phyloP scores from a whole-genome alignment of 2,797 vertebrate genomes.

The Emydoidea blandingii region DNA sequence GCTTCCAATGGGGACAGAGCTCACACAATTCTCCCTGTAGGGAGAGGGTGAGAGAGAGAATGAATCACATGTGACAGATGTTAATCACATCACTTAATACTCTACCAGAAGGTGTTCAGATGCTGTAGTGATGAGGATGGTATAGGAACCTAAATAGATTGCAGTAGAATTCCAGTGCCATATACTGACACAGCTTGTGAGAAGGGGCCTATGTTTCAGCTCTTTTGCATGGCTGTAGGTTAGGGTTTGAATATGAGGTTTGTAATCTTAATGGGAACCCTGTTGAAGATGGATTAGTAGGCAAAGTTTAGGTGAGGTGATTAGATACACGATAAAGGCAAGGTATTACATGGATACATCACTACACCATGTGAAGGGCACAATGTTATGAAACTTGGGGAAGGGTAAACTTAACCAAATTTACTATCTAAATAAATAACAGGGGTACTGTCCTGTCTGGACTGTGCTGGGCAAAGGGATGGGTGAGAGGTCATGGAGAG shows the following conservation, averaged over 20 bases:
- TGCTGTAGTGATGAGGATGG: not conserved
- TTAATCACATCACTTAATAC: not conserved
- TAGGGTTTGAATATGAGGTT: not conserved
- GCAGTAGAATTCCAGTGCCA: not conserved
- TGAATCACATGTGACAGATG: not conserved
- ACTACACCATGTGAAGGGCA: not conserved
- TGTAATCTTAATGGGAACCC: not conserved
- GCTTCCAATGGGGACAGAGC: not conserved
- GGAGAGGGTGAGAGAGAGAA: not conserved
- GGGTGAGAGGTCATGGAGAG: not conserved
- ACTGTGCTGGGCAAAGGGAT: not conserved
- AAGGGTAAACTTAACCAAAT: not conserved
- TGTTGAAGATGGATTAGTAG: not conserved
- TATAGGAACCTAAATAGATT: not conserved
- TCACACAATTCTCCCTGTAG: not conserved
- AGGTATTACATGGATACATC: not conserved
- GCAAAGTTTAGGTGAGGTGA: not conserved
- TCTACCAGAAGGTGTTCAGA: not conserved
- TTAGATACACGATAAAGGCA: not conserved
- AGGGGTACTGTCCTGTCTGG: not conserved
- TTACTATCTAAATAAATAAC: fast-evolving
- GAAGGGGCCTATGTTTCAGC: not conserved
- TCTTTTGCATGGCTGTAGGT: not conserved
- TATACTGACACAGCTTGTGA: not conserved
- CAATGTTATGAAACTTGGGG: not conserved